Conservation (phyloP, 1,140 invertebrate genomes). For the Bombus confusus region DNA sequence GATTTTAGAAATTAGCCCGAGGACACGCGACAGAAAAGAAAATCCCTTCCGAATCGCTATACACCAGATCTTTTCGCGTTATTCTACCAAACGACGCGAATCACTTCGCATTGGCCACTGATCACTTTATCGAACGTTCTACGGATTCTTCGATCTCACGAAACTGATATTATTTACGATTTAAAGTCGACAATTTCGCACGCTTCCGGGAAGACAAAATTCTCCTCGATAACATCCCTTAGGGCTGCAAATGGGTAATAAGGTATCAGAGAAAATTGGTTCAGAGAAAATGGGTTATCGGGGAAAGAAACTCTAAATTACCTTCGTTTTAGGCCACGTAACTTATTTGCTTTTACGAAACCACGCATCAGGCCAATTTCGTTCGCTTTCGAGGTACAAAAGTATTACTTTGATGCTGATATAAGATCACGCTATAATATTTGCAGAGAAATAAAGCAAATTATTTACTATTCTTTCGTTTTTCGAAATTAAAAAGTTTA, state of each 20-base stretch:
- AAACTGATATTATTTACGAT: neutral
- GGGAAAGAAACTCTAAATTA: neutral
- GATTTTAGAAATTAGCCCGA: constrained; percentile 43
- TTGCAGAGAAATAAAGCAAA: neutral
- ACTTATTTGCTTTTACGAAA: no score
- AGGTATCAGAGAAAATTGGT: neutral
- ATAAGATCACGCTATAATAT: neutral
- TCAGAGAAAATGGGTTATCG: neutral
- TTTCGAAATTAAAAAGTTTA: neutral
- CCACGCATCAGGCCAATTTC: no score
- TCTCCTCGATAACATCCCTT: neutral
- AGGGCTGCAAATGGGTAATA: no score
- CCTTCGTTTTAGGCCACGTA: neutral
- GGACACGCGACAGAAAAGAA: constrained; percentile 26
- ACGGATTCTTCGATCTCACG: neutral
- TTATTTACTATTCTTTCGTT: neutral
- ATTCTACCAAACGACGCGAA: neutral
- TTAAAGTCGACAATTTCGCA: neutral
- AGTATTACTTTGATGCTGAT: neutral
- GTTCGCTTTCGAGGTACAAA: no score
- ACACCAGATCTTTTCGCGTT: neutral
- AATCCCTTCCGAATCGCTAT: neutral
- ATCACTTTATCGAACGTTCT: neutral
- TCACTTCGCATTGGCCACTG: neutral
- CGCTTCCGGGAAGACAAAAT: no score